Conservation (phyloP, 2,888 invertebrate species). For the Polydesmus complanatus region DNA sequence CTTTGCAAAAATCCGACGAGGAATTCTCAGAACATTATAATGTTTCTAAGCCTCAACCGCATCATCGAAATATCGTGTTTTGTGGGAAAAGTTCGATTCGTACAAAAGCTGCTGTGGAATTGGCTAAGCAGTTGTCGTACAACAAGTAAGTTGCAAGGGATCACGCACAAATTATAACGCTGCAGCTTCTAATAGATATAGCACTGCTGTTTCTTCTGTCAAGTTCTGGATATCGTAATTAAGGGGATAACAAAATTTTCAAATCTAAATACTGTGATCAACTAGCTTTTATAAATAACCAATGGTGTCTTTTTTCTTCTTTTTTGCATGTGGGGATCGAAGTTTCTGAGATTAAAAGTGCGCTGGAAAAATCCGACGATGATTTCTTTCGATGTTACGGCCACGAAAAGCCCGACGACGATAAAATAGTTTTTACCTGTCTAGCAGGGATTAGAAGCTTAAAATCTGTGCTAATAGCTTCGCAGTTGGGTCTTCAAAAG, state of each 20-base stretch:
- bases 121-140: constrained; percentile 25
- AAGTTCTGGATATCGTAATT: background rate
- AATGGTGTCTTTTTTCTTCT: too few relatives aligned
- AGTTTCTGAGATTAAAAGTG: constrained; percentile 29
- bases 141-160: constrained; percentile 23
- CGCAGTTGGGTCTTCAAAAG: constrained; percentile 14
- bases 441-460: constrained; percentile 17
- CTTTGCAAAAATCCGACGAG: constrained; percentile 20
- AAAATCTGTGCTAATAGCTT: constrained; percentile 14
- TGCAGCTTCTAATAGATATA: background rate
- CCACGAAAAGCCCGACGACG: constrained; percentile 42
- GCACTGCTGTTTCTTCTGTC: background rate
- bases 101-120: constrained; percentile 24
- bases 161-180: background rate
- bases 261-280: too few relatives aligned
- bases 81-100: constrained; percentile 24
- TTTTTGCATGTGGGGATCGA: background rate
- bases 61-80: constrained; percentile 23
- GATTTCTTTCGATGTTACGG: constrained; percentile 45
- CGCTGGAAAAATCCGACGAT: constrained; percentile 37
- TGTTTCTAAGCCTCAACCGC: constrained; percentile 17
- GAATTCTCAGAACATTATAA: constrained; percentile 18
- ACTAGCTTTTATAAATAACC: too few relatives aligned
- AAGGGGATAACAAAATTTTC: background rate
- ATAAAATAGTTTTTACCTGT: constrained; percentile 23